phyloP scores from a whole-genome alignment of 1,140 invertebrate species.

The Bombus confusus region DNA sequence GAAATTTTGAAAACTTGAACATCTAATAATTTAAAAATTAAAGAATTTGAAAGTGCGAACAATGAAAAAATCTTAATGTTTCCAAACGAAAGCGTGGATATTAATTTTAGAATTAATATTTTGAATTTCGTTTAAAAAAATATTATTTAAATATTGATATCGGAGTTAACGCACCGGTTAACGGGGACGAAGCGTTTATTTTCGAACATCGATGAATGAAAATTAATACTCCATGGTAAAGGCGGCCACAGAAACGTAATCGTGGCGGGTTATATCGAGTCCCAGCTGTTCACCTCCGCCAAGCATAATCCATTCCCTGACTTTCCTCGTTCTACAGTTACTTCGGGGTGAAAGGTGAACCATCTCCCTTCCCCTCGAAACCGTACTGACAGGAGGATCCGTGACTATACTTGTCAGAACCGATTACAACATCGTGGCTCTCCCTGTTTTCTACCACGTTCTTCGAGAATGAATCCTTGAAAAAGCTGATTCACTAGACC shows the following conservation, averaged over 20 bases:
- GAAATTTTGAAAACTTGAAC: not conserved
- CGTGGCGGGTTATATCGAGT: constrained; percentile 43
- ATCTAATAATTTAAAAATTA: not conserved
- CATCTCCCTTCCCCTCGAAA: constrained; percentile 8
- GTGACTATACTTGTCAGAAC: constrained; percentile 10
- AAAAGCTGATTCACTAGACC: not conserved
- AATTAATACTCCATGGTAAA: constrained; percentile 28
- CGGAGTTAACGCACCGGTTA: not conserved
- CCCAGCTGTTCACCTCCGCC: constrained; percentile 49
- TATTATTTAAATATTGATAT: not conserved
- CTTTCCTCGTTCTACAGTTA: constrained; percentile 65
- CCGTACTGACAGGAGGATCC: constrained; percentile 7
- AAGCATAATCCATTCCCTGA: constrained; percentile 51
- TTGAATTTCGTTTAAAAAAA: not conserved
- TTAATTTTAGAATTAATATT: not conserved
- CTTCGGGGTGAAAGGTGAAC: constrained; percentile 64
- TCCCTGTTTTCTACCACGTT: not conserved
- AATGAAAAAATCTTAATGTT: not conserved
- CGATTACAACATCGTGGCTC: constrained; percentile 40
- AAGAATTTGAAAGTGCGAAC: not conserved
- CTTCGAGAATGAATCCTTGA: constrained; percentile 16
- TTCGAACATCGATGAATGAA: constrained; percentile 1
- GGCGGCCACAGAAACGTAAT: constrained; percentile 33
- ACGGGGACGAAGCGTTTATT: not conserved
- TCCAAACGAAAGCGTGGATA: not conserved